phyloP scores from a whole-genome alignment of 2,888 invertebrate genomes.

The Drosophila kuntzei region DNA sequence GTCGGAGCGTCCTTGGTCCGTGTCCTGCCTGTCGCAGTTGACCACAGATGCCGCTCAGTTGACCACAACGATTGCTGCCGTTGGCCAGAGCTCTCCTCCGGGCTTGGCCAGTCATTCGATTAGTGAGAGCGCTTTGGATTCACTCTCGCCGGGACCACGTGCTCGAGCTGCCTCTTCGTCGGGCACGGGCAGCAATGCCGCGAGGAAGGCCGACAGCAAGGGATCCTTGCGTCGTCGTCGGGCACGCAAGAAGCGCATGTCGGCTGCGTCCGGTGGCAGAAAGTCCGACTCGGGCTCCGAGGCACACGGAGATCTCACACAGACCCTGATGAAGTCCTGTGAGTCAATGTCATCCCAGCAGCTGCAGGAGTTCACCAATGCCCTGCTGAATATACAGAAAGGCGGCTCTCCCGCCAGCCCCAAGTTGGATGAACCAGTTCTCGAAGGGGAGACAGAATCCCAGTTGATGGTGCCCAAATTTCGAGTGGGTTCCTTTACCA shows the following conservation, averaged over 20 bases:
- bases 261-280: slow-evolving; percentile 71
- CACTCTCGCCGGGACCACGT: slow-evolving; percentile 87
- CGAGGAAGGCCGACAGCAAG: slow-evolving; percentile 84
- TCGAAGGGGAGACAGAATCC: slow-evolving; percentile 86
- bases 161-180: slow-evolving; percentile 76
- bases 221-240: slow-evolving; percentile 84
- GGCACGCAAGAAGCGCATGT: slow-evolving; percentile 84
- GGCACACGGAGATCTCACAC: slow-evolving; percentile 78
- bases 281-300: slow-evolving; percentile 88
- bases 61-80: slow-evolving; percentile 81
- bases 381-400: slow-evolving; percentile 79
- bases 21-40: slow-evolving; percentile 93
- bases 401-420: slow-evolving; percentile 37
- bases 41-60: slow-evolving; percentile 85
- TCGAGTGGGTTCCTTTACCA: slow-evolving; percentile 88
- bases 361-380: slow-evolving; percentile 87
- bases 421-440: slow-evolving; percentile 28
- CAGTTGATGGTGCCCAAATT: slow-evolving; percentile 88
- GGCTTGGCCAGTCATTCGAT: slow-evolving; percentile 91
- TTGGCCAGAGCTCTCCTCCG: slow-evolving; percentile 85
- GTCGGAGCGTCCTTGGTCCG: slow-evolving; percentile 92
- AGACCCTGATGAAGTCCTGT: slow-evolving; percentile 87
- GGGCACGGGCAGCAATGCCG: slow-evolving; percentile 66
- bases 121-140: slow-evolving; percentile 95
- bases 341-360: slow-evolving; percentile 87